phyloP scores from a whole-genome alignment of 1,140 invertebrate species.

The Neodiprion pinetum region DNA sequence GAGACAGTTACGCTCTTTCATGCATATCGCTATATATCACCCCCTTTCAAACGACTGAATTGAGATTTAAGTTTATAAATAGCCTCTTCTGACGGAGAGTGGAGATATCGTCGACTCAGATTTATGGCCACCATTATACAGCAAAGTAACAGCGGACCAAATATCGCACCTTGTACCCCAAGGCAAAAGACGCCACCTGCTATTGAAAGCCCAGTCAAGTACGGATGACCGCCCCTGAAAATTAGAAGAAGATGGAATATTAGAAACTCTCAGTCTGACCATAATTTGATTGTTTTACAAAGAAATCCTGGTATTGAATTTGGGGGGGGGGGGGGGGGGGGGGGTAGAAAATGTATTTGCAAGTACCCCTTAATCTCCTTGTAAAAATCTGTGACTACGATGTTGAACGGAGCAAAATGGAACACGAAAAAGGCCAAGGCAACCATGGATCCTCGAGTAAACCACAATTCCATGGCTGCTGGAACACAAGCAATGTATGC shows the following conservation, averaged over 20 bases:
- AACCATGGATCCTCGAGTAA: slow-evolving; percentile 77
- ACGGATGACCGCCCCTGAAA: slow-evolving; percentile 92
- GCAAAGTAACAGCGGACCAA: slow-evolving; percentile 94
- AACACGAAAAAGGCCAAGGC: slow-evolving; percentile 81
- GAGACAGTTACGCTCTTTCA: not conserved
- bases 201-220: slow-evolving; percentile 96
- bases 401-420: slow-evolving; percentile 89
- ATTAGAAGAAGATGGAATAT: slow-evolving; percentile 25
- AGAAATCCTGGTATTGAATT: not conserved
- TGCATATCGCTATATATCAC: not conserved
- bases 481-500: slow-evolving; percentile 94
- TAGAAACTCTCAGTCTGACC: slow-evolving; percentile 3
- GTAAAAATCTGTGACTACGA: slow-evolving; percentile 95
- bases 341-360: not conserved
- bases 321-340: too few relatives aligned
- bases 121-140: slow-evolving; percentile 82
- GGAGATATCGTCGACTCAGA: slow-evolving; percentile 67
- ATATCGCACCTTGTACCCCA: slow-evolving; percentile 94
- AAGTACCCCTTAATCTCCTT: slow-evolving; percentile 94
- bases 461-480: slow-evolving; percentile 92
- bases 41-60: slow-evolving; percentile 23
- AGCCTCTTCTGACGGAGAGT: slow-evolving; percentile 61
- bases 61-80: slow-evolving; percentile 52
- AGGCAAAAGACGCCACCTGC: slow-evolving; percentile 98
- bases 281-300: slow-evolving; percentile 13